These are phyloP conservation scores for Chamaetylas fuelleborni DNA, from an alignment of 2,113 vertebrate genomes.

Conservation along the genomic window DNA sequence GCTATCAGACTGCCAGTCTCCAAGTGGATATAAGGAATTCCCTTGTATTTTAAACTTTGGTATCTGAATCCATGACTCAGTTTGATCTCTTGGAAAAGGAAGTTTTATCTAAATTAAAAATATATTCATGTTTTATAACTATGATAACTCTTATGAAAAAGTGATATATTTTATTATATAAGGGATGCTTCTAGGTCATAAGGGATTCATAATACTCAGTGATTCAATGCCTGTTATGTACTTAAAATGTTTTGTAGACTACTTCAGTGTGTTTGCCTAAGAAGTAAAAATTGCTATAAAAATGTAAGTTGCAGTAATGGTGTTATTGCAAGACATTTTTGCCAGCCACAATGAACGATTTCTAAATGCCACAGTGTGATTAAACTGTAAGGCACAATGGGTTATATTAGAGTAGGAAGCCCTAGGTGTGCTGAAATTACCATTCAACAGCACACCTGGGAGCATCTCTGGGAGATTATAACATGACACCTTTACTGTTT, in stretches of 20 bases:
- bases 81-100: neutral
- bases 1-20: neutral
- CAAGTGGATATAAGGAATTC: neutral
- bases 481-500: slow-evolving; percentile 55
- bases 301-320: slow-evolving; percentile 18
- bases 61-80: neutral
- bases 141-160: slow-evolving; percentile 12
- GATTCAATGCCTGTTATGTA: neutral
- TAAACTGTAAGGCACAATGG: slow-evolving; percentile 62
- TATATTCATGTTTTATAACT: slow-evolving; percentile 20
- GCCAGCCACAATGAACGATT: slow-evolving; percentile 39
- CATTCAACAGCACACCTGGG: slow-evolving; percentile 45
- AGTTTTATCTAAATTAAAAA: slow-evolving; percentile 30
- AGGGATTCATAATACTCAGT: slow-evolving; percentile 22
- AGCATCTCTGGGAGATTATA: slow-evolving; percentile 58
- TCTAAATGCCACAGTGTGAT: slow-evolving; percentile 63
- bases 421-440: slow-evolving; percentile 60
- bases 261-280: slow-evolving; percentile 53
- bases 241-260: slow-evolving; percentile 46
- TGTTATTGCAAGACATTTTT: slow-evolving; percentile 55
- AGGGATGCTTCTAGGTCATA: neutral
- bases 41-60: neutral
- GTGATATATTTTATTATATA: slow-evolving; percentile 34
- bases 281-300: slow-evolving; percentile 64
- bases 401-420: slow-evolving; percentile 45